Conservation (phyloP, 1,140 invertebrate species). For the Rhagoletis pomonella region DNA sequence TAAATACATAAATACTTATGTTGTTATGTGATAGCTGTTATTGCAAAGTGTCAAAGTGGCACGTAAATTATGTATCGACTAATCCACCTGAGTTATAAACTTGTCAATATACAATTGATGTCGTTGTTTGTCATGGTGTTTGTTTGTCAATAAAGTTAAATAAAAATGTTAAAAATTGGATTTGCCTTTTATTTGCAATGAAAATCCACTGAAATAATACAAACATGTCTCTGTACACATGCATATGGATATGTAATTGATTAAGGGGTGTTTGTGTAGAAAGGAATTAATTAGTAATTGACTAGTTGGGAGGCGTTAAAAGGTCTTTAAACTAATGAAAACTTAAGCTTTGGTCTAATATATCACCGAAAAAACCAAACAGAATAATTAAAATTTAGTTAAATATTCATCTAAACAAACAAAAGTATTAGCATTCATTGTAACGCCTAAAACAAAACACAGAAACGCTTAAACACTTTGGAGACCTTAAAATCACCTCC, state of each 20-base stretch:
- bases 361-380: no score
- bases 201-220: not conserved
- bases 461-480: not conserved
- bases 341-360: no score
- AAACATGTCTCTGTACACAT: no score
- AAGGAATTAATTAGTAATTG: not conserved
- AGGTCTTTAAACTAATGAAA: no score
- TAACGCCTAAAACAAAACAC: not conserved
- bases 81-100: slow-evolving; percentile 15
- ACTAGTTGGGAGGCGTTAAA: no score
- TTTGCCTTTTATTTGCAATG: slow-evolving; percentile 12
- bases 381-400: no score
- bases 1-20: no score
- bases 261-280: not conserved
- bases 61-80: not conserved
- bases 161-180: not conserved
- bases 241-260: not conserved
- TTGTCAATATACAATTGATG: slow-evolving; percentile 46
- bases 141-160: slow-evolving; percentile 36
- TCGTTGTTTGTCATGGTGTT: slow-evolving; percentile 33
- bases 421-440: no score
- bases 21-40: slow-evolving; percentile 35
- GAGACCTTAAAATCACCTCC: slow-evolving; percentile 7
- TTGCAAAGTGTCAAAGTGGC: not conserved
- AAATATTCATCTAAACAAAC: no score